Percentiles rank a stretch among this genome's conserved stretches.
These are phyloP conservation scores for Griposia aprilina DNA, from an alignment of 2,888 invertebrate genomes.

Conservation along the genomic window DNA sequence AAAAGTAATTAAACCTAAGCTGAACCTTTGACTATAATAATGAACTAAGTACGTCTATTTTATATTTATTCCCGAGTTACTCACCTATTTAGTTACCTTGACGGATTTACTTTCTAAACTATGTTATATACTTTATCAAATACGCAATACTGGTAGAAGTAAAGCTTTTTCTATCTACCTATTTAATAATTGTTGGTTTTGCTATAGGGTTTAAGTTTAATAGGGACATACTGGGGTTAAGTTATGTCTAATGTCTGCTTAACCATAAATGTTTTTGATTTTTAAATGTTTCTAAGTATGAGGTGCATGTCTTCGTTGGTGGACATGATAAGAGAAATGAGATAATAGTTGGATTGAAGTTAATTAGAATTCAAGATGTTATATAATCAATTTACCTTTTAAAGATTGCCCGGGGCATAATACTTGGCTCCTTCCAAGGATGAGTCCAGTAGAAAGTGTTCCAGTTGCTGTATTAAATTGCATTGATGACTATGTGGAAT, in stretches of 20 bases:
- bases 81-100: conserved; percentile 47
- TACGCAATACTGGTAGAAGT: not conserved
- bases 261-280: not conserved
- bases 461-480: conserved; percentile 93
- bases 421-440: conserved; percentile 59
- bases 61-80: conserved; percentile 9
- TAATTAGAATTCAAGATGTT: not conserved
- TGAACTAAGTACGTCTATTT: not conserved
- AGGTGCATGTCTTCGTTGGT: not conserved
- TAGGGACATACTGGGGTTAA: too few species aligned
- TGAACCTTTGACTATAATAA: not conserved
- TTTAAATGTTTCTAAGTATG: not conserved
- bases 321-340: not conserved
- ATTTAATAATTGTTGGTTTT: not conserved
- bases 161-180: not conserved
- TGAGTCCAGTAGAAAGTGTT: conserved; percentile 91
- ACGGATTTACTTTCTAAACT: conserved; percentile 54
- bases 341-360: not conserved
- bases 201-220: not conserved
- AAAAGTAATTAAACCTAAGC: not conserved
- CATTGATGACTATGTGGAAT: conserved; percentile 98
- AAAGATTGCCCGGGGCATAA: conserved; percentile 11
- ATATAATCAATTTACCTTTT: conserved; percentile 5
- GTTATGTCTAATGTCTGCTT: not conserved
- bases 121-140: not conserved